phyloP scores from a whole-genome alignment of 2,888 invertebrate genomes.

The Drosophila helvetica region DNA sequence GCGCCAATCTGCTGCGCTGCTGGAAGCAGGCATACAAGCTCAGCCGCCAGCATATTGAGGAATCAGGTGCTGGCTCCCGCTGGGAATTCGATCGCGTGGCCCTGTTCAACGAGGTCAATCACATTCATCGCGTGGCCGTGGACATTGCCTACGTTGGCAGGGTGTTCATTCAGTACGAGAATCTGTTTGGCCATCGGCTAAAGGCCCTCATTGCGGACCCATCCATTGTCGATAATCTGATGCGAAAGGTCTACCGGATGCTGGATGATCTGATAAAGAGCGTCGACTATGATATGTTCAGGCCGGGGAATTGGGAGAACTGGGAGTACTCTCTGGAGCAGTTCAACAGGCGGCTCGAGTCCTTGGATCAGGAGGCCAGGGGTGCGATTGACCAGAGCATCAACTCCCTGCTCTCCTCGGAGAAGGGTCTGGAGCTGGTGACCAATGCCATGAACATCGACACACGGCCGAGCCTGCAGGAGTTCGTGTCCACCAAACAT shows the following conservation, averaged over 20 bases:
- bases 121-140: conserved; percentile 91
- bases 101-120: conserved; percentile 93
- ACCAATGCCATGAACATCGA: conserved; percentile 91
- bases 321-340: conserved; percentile 93
- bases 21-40: conserved; percentile 88
- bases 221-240: conserved; percentile 92
- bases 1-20: conserved; percentile 81
- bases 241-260: conserved; percentile 91
- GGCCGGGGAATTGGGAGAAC: conserved; percentile 90
- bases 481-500: conserved; percentile 91
- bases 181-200: conserved; percentile 93
- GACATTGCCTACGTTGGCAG: conserved; percentile 92
- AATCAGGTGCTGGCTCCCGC: conserved; percentile 92
- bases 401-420: conserved; percentile 90
- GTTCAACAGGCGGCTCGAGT: conserved; percentile 90
- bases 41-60: conserved; percentile 92
- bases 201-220: conserved; percentile 95
- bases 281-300: conserved; percentile 93
- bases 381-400: conserved; percentile 94
- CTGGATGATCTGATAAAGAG: conserved; percentile 90
- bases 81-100: conserved; percentile 96
- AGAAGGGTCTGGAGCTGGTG: conserved; percentile 91
- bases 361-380: conserved; percentile 92
- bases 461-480: conserved; percentile 89
- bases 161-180: conserved; percentile 93